phyloP scores from a whole-genome alignment of 2,888 invertebrate genomes.

The Hyles lineata region DNA sequence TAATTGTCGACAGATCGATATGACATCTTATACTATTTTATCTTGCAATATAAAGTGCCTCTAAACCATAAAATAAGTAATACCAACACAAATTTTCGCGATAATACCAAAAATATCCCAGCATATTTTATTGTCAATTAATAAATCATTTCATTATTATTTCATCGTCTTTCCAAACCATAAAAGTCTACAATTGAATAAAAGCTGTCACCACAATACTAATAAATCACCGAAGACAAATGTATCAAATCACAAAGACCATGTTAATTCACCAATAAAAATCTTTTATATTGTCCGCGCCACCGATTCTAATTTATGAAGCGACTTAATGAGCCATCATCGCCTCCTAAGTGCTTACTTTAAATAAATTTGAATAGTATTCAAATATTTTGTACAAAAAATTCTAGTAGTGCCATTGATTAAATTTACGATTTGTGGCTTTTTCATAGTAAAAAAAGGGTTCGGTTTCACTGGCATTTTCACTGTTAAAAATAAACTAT shows the following conservation, averaged over 20 bases:
- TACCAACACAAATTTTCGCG: background rate
- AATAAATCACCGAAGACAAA: background rate
- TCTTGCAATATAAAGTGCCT: background rate
- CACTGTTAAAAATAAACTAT: conserved; percentile 62
- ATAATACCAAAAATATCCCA: background rate
- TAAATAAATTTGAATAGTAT: conserved; percentile 55
- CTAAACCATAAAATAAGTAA: background rate
- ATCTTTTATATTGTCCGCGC: conserved; percentile 37
- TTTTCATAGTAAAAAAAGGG: conserved; percentile 60
- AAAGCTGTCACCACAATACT: background rate
- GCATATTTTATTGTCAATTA: background rate
- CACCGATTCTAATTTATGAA: conserved; percentile 48
- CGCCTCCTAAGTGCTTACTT: conserved; percentile 42
- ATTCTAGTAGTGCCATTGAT: background rate
- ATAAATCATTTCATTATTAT: background rate
- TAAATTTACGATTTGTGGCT: conserved; percentile 14
- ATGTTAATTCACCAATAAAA: conserved; percentile 27
- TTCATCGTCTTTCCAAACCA: background rate
- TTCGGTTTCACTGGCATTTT: conserved; percentile 68
- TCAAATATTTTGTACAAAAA: background rate
- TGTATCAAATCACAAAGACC: conserved; percentile 12
- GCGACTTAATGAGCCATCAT: conserved; percentile 47
- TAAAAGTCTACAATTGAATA: background rate
- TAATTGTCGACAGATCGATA: background rate
- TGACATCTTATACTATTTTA: background rate